phyloP scores from a whole-genome alignment of 2,888 invertebrate species.

The Oasisia sp. region DNA sequence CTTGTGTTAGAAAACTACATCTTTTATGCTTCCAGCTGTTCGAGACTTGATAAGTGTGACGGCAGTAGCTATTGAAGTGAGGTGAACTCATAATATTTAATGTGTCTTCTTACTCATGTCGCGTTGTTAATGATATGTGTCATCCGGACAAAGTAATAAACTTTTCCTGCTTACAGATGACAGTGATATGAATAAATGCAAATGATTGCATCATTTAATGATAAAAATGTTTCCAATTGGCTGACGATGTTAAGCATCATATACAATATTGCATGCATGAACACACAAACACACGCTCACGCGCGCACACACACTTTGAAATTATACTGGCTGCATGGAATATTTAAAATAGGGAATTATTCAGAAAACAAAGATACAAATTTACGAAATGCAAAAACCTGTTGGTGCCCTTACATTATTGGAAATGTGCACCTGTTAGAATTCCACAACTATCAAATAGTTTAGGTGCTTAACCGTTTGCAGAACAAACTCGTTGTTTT shows the following conservation, averaged over 20 bases:
- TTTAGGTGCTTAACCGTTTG: neutral
- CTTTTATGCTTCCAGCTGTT: neutral
- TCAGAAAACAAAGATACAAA: neutral
- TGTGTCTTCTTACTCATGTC: neutral
- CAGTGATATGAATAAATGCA: neutral
- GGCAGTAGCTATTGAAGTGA: neutral
- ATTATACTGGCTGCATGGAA: neutral
- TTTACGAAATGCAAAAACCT: neutral
- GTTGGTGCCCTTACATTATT: neutral
- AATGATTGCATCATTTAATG: neutral
- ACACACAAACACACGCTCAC: no score
- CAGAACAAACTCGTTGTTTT: neutral
- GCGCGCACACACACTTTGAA: no score
- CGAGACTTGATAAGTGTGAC: neutral
- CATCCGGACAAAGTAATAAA: neutral
- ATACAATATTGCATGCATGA: neutral
- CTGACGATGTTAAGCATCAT: neutral
- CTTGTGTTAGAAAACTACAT: neutral
- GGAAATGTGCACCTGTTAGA: neutral
- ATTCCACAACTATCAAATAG: neutral
- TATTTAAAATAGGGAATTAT: neutral
- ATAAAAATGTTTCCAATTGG: neutral
- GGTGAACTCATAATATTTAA: neutral
- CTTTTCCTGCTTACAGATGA: neutral
- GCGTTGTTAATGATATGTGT: neutral